A percentile compares a stretch with the other conserved stretches of the same genome.
Conservation (phyloP, 2,888 invertebrate species). For the Spicauda simplicius region DNA sequence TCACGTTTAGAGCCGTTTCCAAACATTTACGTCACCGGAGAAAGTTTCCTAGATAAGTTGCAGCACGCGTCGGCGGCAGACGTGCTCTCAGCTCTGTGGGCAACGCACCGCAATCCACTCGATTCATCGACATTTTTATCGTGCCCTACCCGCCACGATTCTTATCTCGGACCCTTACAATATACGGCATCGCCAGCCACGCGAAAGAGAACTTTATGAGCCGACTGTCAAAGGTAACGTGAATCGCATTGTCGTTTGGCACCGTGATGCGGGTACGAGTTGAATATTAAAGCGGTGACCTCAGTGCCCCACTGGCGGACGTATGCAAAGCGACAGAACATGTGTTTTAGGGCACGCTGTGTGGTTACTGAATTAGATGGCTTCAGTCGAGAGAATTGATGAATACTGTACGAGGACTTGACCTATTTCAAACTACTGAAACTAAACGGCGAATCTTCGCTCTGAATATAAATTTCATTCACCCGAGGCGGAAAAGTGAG, state of each 20-base stretch:
- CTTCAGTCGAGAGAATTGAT: constrained; percentile 17
- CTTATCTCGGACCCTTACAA: constrained; percentile 27
- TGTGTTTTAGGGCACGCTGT: constrained; percentile 26
- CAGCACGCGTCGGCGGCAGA: constrained; percentile 15
- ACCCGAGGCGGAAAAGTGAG: background rate
- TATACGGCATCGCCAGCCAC: background rate
- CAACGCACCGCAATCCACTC: constrained; percentile 8
- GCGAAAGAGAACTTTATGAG: constrained; percentile 8
- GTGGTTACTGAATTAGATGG: constrained; percentile 29
- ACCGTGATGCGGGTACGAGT: constrained; percentile 24
- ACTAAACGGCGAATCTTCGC: constrained; percentile 6
- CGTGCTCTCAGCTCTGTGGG: constrained; percentile 11
- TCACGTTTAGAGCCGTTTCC: constrained; percentile 2
- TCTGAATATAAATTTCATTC: constrained; percentile 13
- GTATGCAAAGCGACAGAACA: constrained; percentile 30
- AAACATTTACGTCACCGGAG: constrained; percentile 10
- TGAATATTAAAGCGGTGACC: constrained; percentile 32
- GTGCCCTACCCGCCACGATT: constrained; percentile 19
- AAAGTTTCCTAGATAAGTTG: constrained; percentile 20
- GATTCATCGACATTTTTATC: constrained; percentile 28
- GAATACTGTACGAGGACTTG: constrained; percentile 21
- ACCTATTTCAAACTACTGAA: constrained; percentile 18
- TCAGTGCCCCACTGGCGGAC: constrained; percentile 23
- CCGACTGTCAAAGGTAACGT: background rate
- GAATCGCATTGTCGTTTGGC: constrained; percentile 14